Base-by-base conservation (phyloP, 2,888 invertebrate genomes). In the Hydrotaea diabolus region DNA sequence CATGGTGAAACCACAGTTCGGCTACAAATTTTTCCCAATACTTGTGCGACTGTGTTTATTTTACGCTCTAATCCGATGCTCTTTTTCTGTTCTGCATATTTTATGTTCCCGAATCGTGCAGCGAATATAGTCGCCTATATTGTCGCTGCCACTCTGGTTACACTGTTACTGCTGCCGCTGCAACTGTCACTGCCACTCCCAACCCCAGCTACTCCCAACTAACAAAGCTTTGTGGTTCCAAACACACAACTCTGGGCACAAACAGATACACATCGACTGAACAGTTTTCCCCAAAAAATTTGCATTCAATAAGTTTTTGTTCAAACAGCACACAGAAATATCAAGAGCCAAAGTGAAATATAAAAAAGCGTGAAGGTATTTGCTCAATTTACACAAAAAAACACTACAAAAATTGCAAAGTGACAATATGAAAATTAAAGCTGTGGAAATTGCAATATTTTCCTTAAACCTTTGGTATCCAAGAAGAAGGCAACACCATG, bases 101-200 rank as follows among this genome's bases (percentile, higher is more conserved):
- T 85, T 85, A 82, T 85, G 77, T 73, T 80, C 77, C 36, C 66
- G 82, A 85, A 85, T 85, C 85, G 85, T 85, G 85, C 85, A 85
- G 59, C 77, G 79, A 85, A 85, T 85, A 79, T 82, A 64, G 77
- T 69, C 66, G 11, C 77, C 59, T 59, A 64, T 75, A 59, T 77
- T 76, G 71, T 79, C 53, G 76, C 57, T 36, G 66, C 72, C 43
- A 46, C 69, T 46, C 23, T 23, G 39, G 69, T 69, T 21, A 46
- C 69, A 46, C 69, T 69, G 69, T 69, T 69, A 69, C 69, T 69
- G 36, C 62, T 62, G 31, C 2, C 66, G 19, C 15, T 39, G 23
- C 46, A 43, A 69, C 46, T 21, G 21, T 46, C 31, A 69, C 69
- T 43, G 43, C 23, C 23, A 69, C 17, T 17, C 13, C 0, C 69